Conservation (phyloP, 2,113 vertebrate species). For the Prinia subflava region DNA sequence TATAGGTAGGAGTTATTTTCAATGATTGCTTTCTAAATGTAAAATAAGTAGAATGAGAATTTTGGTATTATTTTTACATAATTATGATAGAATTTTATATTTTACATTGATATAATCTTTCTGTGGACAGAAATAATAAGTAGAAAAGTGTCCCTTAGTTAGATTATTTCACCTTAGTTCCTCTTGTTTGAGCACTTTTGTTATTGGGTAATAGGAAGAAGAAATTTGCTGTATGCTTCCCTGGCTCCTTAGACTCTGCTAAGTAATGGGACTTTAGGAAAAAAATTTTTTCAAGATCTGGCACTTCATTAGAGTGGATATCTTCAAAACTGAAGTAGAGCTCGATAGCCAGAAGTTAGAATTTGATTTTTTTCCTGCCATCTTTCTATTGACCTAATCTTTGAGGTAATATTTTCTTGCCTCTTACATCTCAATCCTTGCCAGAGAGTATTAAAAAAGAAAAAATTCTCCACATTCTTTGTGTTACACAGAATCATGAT, state of each 20-base stretch:
- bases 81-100: not conserved
- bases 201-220: not conserved
- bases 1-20: not conserved
- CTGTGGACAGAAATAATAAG: not conserved
- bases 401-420: not conserved
- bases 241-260: not conserved
- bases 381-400: not conserved
- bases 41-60: not conserved
- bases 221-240: not conserved
- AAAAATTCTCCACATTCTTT: not conserved
- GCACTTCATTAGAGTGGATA: accelerated
- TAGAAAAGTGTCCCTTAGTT: not conserved
- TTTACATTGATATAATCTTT: not conserved
- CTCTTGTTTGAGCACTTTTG: not conserved
- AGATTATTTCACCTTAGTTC: not conserved
- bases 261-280: accelerated
- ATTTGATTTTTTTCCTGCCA: not conserved
- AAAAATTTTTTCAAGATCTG: not conserved
- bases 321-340: not conserved
- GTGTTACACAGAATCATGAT: not conserved
- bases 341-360: not conserved
- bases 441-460: not conserved
- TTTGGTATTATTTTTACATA: not conserved
- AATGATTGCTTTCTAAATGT: not conserved
- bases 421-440: not conserved